These are phyloP conservation scores for Caenorhabditis tropicalis DNA, from an alignment of 1,140 invertebrate genomes.

Conservation along the genomic window DNA sequence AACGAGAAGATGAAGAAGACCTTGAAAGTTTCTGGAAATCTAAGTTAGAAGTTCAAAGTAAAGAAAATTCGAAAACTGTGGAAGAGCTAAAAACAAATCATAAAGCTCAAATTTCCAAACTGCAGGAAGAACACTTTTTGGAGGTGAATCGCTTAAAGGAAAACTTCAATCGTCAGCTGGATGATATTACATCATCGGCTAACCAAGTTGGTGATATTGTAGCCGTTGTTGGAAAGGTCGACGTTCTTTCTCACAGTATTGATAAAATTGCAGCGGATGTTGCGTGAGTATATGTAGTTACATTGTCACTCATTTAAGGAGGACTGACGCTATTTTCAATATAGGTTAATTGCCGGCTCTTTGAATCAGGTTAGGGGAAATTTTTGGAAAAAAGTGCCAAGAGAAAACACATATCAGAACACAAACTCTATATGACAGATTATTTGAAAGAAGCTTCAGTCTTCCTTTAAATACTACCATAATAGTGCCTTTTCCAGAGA, in stretches of 20 bases:
- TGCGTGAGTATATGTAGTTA: neutral
- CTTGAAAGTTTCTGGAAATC: conserved; percentile 43
- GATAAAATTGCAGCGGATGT: conserved; percentile 45
- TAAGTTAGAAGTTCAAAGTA: neutral
- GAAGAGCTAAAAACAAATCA: neutral
- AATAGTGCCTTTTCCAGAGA: neutral
- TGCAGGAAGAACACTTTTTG: conserved; percentile 10
- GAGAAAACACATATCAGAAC: no score
- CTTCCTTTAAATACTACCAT: neutral
- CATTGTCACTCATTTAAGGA: no score
- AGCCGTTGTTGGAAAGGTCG: conserved; percentile 40
- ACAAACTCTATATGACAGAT: no score
- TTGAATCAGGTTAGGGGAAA: no score
- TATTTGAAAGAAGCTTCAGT: no score
- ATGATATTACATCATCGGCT: conserved; percentile 20
- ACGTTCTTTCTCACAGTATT: neutral
- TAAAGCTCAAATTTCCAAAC: neutral
- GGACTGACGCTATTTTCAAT: no score
- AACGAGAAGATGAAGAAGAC: conserved; percentile 49
- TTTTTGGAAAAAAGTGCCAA: neutral
- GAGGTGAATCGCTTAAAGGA: conserved; percentile 34
- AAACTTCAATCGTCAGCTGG: conserved; percentile 42
- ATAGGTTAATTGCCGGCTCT: no score
- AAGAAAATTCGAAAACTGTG: neutral
- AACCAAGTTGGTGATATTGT: conserved; percentile 45